Base-by-base conservation (phyloP, 2,888 invertebrate species). In the Troides helena region DNA sequence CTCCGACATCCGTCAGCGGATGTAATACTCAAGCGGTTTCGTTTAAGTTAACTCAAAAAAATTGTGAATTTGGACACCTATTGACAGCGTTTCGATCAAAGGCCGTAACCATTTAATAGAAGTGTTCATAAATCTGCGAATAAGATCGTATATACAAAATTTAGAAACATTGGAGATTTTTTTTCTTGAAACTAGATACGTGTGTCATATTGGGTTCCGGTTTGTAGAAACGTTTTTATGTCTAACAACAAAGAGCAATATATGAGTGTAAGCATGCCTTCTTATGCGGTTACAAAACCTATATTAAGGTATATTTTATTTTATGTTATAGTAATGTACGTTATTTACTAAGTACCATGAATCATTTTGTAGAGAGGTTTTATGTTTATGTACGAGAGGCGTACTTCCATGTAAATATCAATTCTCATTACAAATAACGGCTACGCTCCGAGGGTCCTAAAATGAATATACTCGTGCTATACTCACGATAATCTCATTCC, bases 1-100 rank as follows among this genome's bases (percentile, higher is more conserved):
- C 67, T 65, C 81, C 81, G 82, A 87, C 86, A 87, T 85, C 84
- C 83, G 81, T 67, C 68, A 61, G 74, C 77, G 77, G 80, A 69
- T 62, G 62, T 65, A 62, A 57, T 23, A 50, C 65, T 62, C 64
- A 14, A 36, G 21, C 17, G 30, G 46, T 46, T 14, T 21, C 17
- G 14, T 7, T 43, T 12, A 30, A 18, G 1, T n/a, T 63, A 56
- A 53, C 39, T 25, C 36, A 43, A 63, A 57, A 17, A 14, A 53
- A n/a, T 18, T 53, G 8, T 18, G 18, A n/a, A 53, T n/a, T 12
- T 53, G n/a, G 5, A 18, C 5, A 53, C 7, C 8, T 18, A 53
- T 53, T 7, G 53, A 53, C 8, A n/a, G n/a, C 7, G n/a, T 53
- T 53, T 7, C 3, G 4, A 12, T 53, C 18, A 53, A 53, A 46